phyloP scores from a whole-genome alignment of 1,140 invertebrate species.

The Carposina sasakii region DNA sequence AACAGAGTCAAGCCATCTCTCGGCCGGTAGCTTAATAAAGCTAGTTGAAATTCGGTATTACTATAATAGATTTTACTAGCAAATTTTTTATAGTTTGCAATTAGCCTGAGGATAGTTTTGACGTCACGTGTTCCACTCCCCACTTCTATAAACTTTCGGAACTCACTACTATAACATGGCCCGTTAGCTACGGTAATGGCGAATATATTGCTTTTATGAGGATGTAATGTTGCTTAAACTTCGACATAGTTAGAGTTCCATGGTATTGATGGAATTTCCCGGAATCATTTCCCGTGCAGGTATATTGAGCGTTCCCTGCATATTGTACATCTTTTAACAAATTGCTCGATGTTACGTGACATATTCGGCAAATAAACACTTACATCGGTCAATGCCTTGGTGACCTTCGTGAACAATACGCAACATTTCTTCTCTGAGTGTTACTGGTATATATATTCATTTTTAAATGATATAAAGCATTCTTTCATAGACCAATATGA shows the following conservation, averaged over 20 bases:
- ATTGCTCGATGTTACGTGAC: constrained; percentile 26
- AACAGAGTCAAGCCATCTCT: constrained; percentile 7
- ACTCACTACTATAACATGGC: constrained; percentile 26
- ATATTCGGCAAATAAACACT: constrained; percentile 40
- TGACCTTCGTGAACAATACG: constrained; percentile 35
- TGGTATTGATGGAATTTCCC: constrained; percentile 14
- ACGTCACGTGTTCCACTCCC: constrained; percentile 44
- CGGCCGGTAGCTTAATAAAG: constrained; percentile 2
- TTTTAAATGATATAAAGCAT: constrained; percentile 7
- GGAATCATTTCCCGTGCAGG: constrained; percentile 32
- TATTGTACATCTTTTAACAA: constrained; percentile 19
- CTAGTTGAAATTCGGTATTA: constrained; percentile 1
- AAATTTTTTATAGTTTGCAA: constrained; percentile 39
- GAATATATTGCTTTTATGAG: constrained; percentile 8
- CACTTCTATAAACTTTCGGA: constrained; percentile 49
- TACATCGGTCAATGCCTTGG: constrained; percentile 35
- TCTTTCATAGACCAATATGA: constrained; percentile 6
- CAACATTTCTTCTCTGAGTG: constrained; percentile 20
- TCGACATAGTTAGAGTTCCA: constrained; percentile 20
- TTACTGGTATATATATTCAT: constrained; percentile 1
- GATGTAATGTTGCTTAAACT: no score
- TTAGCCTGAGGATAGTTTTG: constrained; percentile 42
- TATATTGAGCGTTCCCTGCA: constrained; percentile 1
- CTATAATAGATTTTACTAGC: constrained; percentile 23
- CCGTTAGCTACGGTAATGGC: constrained; percentile 32